Base-by-base conservation (phyloP, 2,113 vertebrate species). In the Hucho hucho region DNA sequence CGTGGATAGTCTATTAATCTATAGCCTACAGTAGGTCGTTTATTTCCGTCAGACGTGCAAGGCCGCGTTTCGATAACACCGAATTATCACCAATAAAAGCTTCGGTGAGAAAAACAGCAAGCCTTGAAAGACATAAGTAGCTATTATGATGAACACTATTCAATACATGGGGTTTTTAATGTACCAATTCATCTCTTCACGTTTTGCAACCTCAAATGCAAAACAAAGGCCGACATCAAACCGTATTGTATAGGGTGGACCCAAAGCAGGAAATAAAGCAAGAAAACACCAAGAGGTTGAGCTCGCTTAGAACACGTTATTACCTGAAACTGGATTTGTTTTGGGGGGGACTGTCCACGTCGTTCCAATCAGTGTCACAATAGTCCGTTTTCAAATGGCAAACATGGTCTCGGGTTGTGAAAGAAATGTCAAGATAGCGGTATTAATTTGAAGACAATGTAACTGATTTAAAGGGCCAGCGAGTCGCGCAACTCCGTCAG, bases 261-360 rank as follows among this genome's bases (percentile, higher is more conserved):
- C 43, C 58, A 43, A 72, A 89, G 70, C 86, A 87, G 84, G 84
- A 88, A 90, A 86, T 67, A 77, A 74, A 58, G 37, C 67, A 77
- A 74, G 75, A 87, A 86, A 85, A 87, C 70, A 78, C 53, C 58
- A 84, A 88, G 83, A 76, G 68, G 75, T 68, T 68, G 7, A 66
- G 66, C 64, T 75, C 49, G 28, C 32, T 49, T 6, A 69, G 49
- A n/a, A 37, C 76, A 65, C 80, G 83, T 83, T 77, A 81, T 92
- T 84, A 93, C 93, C 91, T 93, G 88, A 88, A 91, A 72, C 74
- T 65, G 82, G 78, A 78, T 84, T 65, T 73, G 74, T 66, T 1
- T 72, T 0, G 37, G 32, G 26, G 26, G 26, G 29, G 77, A 81
- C 73, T 47, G 64, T 88, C 77, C 26, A 32, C 73, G 83, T 83